phyloP scores from a whole-genome alignment of 2,113 vertebrate species.

The Sapayoa aenigma region DNA sequence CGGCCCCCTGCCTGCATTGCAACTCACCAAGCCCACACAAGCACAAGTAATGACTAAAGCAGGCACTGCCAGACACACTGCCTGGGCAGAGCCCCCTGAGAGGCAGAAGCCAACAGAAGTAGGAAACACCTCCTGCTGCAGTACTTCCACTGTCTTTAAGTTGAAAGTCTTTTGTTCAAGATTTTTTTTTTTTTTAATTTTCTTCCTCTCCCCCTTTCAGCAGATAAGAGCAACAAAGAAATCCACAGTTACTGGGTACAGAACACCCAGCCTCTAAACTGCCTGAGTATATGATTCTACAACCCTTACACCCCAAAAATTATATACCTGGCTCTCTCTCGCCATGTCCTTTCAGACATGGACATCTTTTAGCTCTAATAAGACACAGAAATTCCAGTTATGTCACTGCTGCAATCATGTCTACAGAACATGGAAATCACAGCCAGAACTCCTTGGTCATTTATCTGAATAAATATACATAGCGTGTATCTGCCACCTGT shows the following conservation, averaged over 20 bases:
- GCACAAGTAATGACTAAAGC: not conserved
- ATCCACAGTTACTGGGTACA: not conserved
- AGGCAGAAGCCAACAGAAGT: not conserved
- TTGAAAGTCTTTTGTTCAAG: not conserved
- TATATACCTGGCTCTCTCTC: not conserved
- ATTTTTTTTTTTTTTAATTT: fast-evolving
- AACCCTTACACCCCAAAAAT: not conserved
- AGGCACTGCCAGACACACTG: not conserved
- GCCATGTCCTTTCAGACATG: not conserved
- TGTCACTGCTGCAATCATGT: fast-evolving
- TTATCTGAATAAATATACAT: not conserved
- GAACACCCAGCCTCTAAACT: not conserved
- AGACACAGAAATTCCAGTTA: not conserved
- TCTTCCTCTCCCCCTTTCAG: not conserved
- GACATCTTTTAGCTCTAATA: not conserved
- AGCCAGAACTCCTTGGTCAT: not conserved
- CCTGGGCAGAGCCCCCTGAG: not conserved
- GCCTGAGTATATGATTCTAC: not conserved
- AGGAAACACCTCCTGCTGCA: not conserved
- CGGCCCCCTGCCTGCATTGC: not conserved
- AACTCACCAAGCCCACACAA: not conserved
- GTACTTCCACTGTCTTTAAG: not conserved
- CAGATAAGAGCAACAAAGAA: not conserved
- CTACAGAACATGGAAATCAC: not conserved
- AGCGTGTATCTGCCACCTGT: not conserved